A percentile compares a stretch with the other conserved stretches of the same genome.
Evolutionary conservation across 2,888 invertebrate species (phyloP).

Genomic region (Leptura quadrifasciata): DNA sequence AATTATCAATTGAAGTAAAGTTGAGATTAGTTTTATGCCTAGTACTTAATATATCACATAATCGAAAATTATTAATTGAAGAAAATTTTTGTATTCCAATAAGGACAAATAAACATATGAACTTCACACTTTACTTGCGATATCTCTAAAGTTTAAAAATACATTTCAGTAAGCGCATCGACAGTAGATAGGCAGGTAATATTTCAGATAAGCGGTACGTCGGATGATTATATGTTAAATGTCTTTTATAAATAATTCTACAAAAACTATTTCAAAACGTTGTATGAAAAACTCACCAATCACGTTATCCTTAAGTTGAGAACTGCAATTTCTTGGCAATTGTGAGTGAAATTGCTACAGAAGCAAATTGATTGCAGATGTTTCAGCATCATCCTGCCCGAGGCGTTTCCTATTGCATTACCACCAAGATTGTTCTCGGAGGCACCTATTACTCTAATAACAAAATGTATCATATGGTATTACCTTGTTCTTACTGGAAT

Average conservation of each 20-base stretch:
- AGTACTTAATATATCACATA: too few relatives aligned
- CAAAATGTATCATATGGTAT: background rate
- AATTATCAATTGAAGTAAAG: too few relatives aligned
- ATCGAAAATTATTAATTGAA: too few relatives aligned
- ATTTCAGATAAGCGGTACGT: background rate
- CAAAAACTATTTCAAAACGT: slow-evolving; percentile 7
- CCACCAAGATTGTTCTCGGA: background rate
- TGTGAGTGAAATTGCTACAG: slow-evolving; percentile 32
- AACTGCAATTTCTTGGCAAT: slow-evolving; percentile 31
- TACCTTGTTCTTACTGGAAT: background rate
- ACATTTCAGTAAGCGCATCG: too few relatives aligned
- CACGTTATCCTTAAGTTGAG: background rate
- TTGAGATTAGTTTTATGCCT: too few relatives aligned
- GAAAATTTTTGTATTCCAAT: too few relatives aligned
- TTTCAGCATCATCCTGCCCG: slow-evolving; percentile 4
- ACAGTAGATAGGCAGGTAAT: too few relatives aligned
- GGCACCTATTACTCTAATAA: background rate
- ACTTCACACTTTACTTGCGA: too few relatives aligned
- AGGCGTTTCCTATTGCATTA: background rate
- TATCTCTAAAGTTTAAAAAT: too few relatives aligned
- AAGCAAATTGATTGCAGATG: slow-evolving; percentile 37
- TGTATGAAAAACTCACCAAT: background rate
- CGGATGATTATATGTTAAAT: background rate
- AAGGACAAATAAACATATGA: too few relatives aligned
- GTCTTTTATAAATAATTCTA: background rate